Conservation (phyloP, 2,797 vertebrate species). For the Distichodus sexfasciatus region DNA sequence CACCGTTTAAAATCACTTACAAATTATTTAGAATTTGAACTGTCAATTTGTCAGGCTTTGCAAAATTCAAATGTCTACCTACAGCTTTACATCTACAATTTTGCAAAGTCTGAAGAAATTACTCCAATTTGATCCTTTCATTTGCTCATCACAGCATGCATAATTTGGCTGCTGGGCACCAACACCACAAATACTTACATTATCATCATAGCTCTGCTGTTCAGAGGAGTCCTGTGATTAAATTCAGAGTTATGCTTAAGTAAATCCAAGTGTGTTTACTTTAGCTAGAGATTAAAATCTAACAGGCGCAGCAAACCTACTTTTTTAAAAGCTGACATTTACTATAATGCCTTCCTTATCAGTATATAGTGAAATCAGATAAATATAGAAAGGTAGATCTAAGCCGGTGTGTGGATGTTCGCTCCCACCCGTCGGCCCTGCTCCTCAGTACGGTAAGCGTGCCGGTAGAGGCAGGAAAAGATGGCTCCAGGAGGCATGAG, state of each 20-base stretch:
- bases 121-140: background rate
- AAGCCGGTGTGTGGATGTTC: background rate
- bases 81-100: background rate
- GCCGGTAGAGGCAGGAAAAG: constrained; percentile 95
- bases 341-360: background rate
- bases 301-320: background rate
- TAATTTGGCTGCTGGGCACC: background rate
- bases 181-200: constrained; percentile 33
- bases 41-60: background rate
- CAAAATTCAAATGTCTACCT: background rate
- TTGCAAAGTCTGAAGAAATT: background rate
- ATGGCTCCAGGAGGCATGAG: constrained; percentile 90
- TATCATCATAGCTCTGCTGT: background rate
- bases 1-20: constrained; percentile 24
- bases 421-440: constrained; percentile 88
- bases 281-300: background rate
- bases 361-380: background rate
- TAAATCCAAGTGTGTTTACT: background rate
- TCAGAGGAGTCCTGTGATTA: constrained; percentile 36
- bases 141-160: constrained; percentile 19
- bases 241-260: constrained; percentile 33
- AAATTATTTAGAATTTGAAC: constrained; percentile 10
- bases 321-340: background rate
- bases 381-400: too few species aligned
- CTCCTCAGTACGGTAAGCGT: constrained; percentile 93